Evolutionary conservation across 2,113 vertebrate genomes (phyloP).

Genomic region (pig (Sus scrofa)): T2T-Sscrofa CM000824.6:107961501-107962000

Average conservation of each 20-base stretch:
- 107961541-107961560: neutral
- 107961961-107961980: neutral
- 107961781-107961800: neutral
- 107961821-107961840: neutral
- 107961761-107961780: neutral
- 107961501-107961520: neutral
- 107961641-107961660: neutral
- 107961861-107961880: neutral
- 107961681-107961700: neutral
- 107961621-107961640: slow-evolving; percentile 49
- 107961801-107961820: neutral
- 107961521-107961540: neutral
- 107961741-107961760: neutral
- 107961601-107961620: neutral
- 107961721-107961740: neutral
- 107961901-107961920: slow-evolving; percentile 41
- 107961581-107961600: neutral
- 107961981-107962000: slow-evolving; percentile 45
- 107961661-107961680: neutral
- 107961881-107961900: neutral
- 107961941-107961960: neutral
- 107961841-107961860: slow-evolving; percentile 11
- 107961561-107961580: neutral
- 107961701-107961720: neutral
- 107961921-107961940: neutral